Conservation (phyloP, 2,888 invertebrate genomes). For the Drosophila kuntzei region DNA sequence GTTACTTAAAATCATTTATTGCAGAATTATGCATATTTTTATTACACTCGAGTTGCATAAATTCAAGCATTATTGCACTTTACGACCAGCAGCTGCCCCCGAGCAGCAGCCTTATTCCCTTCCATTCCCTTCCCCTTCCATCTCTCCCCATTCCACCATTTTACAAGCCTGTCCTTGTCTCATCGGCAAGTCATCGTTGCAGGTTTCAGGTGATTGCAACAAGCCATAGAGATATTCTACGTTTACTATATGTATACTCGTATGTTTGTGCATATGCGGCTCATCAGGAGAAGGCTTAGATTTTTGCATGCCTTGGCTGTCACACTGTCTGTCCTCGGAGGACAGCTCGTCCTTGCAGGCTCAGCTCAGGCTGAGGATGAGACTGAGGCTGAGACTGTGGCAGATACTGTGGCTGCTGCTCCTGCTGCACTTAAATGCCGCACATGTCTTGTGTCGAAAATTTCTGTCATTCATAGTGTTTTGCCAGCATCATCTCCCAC, state of each 20-base stretch:
- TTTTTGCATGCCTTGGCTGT: constrained; percentile 72
- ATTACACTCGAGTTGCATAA: constrained; percentile 79
- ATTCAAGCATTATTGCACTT: constrained; percentile 81
- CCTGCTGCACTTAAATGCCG: constrained; percentile 66
- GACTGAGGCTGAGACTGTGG: constrained; percentile 3
- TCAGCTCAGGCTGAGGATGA: constrained; percentile 1
- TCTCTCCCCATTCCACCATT: not conserved
- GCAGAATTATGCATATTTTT: constrained; percentile 80
- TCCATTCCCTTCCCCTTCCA: not conserved
- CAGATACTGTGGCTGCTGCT: constrained; percentile 13
- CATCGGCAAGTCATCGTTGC: constrained; percentile 52
- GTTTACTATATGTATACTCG: not conserved
- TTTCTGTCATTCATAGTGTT: constrained; percentile 75
- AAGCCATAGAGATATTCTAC: constrained; percentile 32
- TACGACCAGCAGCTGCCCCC: constrained; percentile 77
- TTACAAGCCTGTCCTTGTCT: constrained; percentile 13
- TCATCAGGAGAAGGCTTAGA: constrained; percentile 72
- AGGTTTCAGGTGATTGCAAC: constrained; percentile 72
- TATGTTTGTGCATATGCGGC: constrained; percentile 42
- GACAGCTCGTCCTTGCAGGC: constrained; percentile 26
- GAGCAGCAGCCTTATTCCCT: constrained; percentile 27
- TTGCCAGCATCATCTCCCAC: constrained; percentile 50
- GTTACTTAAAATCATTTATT: constrained; percentile 80
- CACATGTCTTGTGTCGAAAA: constrained; percentile 77
- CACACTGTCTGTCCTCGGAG: constrained; percentile 33